phyloP scores from a whole-genome alignment of 2,797 vertebrate genomes.

The Hoplostethus atlanticus region DNA sequence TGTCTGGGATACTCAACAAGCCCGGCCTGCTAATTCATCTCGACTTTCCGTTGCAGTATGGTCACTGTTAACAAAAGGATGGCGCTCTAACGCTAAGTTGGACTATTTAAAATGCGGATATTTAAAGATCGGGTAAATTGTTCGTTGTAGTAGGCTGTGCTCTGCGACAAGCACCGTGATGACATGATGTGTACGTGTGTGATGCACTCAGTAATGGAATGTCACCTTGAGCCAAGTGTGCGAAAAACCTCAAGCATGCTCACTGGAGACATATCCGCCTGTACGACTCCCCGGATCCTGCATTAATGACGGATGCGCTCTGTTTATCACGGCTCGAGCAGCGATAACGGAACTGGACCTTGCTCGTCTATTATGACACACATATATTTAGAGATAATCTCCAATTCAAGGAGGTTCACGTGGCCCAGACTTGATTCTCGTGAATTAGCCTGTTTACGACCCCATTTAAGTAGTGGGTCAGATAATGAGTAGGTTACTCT shows the following conservation, averaged over 20 bases:
- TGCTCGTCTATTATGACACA: conserved; percentile 37
- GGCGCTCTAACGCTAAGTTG: conserved; percentile 14
- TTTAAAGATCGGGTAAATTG: conserved; percentile 21
- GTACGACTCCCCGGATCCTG: conserved; percentile 61
- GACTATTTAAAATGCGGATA: conserved; percentile 27
- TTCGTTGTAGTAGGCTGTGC: conserved; percentile 13
- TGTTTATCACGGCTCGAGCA: conserved; percentile 39
- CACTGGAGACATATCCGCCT: conserved; percentile 73
- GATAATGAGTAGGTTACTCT: conserved; percentile 6
- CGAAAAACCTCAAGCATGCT: conserved; percentile 78
- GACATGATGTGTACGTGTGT: conserved; percentile 40
- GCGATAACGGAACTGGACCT: conserved; percentile 29
- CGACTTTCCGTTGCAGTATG: conserved; percentile 46
- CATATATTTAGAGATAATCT: conserved; percentile 31
- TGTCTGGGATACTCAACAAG: conserved; percentile 66
- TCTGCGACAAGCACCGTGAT: conserved; percentile 54
- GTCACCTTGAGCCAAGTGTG: conserved; percentile 86
- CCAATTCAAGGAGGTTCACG: conserved; percentile 5
- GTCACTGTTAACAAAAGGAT: conserved; percentile 47
- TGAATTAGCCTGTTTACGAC: neutral
- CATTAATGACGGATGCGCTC: conserved; percentile 52
- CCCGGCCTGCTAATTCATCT: conserved; percentile 70
- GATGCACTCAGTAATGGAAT: conserved; percentile 82
- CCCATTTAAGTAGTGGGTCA: conserved; percentile 22
- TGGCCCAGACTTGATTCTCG: conserved; percentile 5